Conservation (phyloP, 1,140 invertebrate species). For the Magallana ariakensis region DNA sequence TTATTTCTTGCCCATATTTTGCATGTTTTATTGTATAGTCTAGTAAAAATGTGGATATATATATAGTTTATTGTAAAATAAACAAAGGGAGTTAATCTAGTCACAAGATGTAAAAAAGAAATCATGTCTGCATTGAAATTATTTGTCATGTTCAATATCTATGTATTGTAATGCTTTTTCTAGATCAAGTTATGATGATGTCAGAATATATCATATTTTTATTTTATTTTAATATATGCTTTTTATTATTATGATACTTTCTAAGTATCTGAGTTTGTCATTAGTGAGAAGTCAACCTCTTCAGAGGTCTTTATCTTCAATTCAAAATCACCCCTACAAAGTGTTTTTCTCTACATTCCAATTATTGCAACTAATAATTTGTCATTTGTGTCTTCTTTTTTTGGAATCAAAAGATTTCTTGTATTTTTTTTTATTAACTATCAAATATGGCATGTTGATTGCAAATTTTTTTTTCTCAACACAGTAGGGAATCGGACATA, state of each 20-base stretch:
- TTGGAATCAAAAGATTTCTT: not conserved
- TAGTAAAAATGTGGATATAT: not conserved
- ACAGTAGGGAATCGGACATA: not conserved
- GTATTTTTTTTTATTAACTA: not conserved
- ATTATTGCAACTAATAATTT: not conserved
- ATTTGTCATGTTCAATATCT: not conserved
- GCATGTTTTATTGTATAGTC: conserved; percentile 12
- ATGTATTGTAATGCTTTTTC: not conserved
- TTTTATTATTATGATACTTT: not conserved
- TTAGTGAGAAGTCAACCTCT: not conserved
- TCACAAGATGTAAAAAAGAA: conserved; percentile 25
- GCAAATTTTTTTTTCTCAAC: not conserved
- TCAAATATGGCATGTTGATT: not conserved
- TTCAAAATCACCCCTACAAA: conserved; percentile 1
- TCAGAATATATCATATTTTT: not conserved
- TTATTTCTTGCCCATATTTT: not conserved
- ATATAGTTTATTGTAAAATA: conserved; percentile 33
- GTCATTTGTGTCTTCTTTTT: not conserved
- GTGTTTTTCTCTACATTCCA: conserved; percentile 29
- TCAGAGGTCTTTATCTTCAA: not conserved
- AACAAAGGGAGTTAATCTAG: conserved; percentile 30
- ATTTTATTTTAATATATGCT: conserved; percentile 35
- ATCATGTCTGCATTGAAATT: not conserved
- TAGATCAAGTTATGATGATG: not conserved
- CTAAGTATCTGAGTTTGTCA: not conserved